Evolutionary conservation across 1,140 invertebrate species (phyloP).

Genomic region (Aphelenchoides avenae): DNA sequence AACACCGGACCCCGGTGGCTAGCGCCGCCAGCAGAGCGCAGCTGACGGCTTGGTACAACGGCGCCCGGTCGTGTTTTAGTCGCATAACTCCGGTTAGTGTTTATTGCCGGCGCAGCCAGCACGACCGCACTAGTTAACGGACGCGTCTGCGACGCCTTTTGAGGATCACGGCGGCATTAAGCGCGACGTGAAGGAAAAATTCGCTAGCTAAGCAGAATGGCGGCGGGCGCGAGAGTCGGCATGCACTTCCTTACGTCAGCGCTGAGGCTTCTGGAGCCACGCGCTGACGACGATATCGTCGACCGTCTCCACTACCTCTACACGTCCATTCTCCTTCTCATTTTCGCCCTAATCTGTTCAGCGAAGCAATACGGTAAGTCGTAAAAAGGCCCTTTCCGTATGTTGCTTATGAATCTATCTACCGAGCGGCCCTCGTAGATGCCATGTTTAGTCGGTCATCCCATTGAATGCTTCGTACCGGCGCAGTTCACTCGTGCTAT

Average conservation of each 20-base stretch:
- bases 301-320: constrained; percentile 64
- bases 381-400: too few species aligned
- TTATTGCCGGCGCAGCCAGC: too few species aligned
- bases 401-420: not conserved
- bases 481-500: constrained; percentile 63
- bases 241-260: constrained; percentile 58
- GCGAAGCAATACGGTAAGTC: constrained; percentile 62
- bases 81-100: too few species aligned
- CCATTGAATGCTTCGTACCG: constrained; percentile 62
- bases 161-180: too few species aligned
- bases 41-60: too few species aligned
- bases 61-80: too few species aligned
- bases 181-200: not conserved
- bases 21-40: too few species aligned
- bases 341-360: constrained; percentile 64
- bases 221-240: constrained; percentile 53
- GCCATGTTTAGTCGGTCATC: constrained; percentile 17
- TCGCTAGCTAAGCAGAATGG: too few species aligned
- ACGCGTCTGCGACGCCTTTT: too few species aligned
- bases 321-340: constrained; percentile 63
- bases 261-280: constrained; percentile 52
- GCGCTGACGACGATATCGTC: constrained; percentile 64
- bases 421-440: too few species aligned
- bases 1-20: too few species aligned
- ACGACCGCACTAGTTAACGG: too few species aligned